Evolutionary conservation across 2,113 vertebrate genomes (phyloP).

Genomic region (Scytalopus superciliaris): DNA sequence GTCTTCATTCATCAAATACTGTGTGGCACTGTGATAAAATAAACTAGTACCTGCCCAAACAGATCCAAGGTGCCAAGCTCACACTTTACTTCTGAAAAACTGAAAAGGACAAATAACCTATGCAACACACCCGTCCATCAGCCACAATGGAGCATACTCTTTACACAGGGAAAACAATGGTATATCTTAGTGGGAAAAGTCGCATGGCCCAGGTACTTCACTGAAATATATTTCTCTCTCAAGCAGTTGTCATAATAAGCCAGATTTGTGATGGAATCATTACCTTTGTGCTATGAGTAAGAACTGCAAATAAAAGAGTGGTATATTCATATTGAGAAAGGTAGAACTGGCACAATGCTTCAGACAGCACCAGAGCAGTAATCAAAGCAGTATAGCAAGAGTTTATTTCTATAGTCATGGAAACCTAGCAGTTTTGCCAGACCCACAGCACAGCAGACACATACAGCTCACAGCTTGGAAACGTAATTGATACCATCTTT

Average conservation of each 20-base stretch:
- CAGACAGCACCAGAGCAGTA: neutral
- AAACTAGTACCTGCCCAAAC: neutral
- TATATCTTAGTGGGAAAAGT: neutral
- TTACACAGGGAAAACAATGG: neutral
- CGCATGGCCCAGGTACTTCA: neutral
- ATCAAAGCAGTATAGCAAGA: neutral
- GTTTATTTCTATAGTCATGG: neutral
- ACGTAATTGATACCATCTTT: neutral
- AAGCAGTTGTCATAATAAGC: neutral
- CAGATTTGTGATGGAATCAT: neutral
- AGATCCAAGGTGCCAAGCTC: neutral
- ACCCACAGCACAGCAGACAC: neutral
- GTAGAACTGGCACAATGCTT: neutral
- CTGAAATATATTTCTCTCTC: neutral
- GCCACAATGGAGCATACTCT: neutral
- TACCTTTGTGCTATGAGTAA: neutral
- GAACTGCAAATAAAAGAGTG: neutral
- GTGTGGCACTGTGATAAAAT: neutral
- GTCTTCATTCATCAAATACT: neutral
- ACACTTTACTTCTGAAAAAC: neutral
- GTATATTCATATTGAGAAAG: neutral
- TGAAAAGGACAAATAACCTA: neutral
- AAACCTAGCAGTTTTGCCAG: neutral
- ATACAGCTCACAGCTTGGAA: neutral
- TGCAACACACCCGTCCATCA: neutral